phyloP scores from a whole-genome alignment of 2,113 vertebrate genomes.

The Marcusenius ussheri region DNA sequence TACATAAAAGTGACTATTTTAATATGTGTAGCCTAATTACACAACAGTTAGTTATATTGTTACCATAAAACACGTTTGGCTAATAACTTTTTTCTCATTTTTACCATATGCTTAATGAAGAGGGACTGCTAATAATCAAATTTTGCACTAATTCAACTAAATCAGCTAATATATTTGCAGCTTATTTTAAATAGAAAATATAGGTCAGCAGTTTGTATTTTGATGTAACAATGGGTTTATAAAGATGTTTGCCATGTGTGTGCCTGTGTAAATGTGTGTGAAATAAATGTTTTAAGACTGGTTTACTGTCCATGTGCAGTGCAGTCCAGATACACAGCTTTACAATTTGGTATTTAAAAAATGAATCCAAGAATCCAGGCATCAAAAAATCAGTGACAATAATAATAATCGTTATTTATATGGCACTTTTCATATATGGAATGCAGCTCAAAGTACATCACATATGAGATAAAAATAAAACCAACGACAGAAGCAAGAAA shows the following conservation, averaged over 20 bases:
- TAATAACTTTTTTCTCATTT: not conserved
- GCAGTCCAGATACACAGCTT: not conserved
- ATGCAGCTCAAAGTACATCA: not conserved
- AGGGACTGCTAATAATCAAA: not conserved
- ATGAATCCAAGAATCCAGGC: not conserved
- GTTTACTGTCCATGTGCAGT: not conserved
- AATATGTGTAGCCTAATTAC: not conserved
- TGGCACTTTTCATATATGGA: not conserved
- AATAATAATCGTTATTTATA: not conserved
- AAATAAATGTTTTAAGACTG: not conserved
- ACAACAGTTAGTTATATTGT: not conserved
- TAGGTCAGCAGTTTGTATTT: not conserved
- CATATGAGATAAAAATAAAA: not conserved
- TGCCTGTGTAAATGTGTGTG: not conserved
- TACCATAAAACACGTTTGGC: not conserved
- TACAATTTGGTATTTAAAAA: not conserved
- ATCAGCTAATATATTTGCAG: not conserved
- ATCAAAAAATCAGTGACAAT: not conserved
- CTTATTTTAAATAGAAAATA: not conserved
- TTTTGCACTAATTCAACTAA: not conserved
- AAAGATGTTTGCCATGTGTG: not conserved
- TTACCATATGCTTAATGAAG: not conserved
- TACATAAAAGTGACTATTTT: not conserved
- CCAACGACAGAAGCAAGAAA: not conserved
- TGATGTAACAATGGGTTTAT: not conserved